phyloP scores from a whole-genome alignment of 2,797 vertebrate species.

The Odontamblyopus rebecca region DNA sequence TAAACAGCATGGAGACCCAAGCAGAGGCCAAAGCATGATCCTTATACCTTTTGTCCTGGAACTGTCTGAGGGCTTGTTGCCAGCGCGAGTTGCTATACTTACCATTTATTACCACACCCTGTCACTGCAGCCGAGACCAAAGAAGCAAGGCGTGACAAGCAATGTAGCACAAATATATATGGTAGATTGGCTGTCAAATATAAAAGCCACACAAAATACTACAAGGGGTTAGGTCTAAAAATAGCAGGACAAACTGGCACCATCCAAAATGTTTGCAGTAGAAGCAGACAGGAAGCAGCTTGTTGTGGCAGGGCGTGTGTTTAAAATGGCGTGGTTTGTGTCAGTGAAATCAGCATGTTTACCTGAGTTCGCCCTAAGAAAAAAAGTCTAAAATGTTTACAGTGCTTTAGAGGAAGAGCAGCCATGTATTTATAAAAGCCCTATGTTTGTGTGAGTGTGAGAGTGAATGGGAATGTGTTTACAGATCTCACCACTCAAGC shows the following conservation, averaged over 20 bases:
- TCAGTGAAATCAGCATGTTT: constrained; percentile 23
- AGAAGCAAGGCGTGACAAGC: constrained; percentile 32
- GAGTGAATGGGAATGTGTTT: constrained; percentile 56
- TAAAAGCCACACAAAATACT: constrained; percentile 52
- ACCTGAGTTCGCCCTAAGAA: constrained; percentile 22
- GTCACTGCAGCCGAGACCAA: constrained; percentile 54
- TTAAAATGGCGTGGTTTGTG: constrained; percentile 12
- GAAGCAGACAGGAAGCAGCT: constrained; percentile 29
- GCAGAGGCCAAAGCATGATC: constrained; percentile 32
- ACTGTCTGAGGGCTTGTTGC: constrained; percentile 38
- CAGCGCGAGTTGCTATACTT: constrained; percentile 72
- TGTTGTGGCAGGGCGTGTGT: constrained; percentile 25
- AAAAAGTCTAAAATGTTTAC: constrained; percentile 26
- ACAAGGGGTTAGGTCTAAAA: constrained; percentile 38
- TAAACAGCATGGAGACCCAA: constrained; percentile 45
- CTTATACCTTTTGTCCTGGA: constrained; percentile 51
- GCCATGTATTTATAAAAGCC: background rate
- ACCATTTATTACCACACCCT: constrained; percentile 69
- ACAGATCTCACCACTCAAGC: constrained; percentile 68
- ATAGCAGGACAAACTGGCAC: constrained; percentile 44
- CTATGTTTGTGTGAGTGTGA: constrained; percentile 21
- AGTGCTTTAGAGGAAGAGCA: constrained; percentile 24
- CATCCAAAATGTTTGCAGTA: constrained; percentile 51
- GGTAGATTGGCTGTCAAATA: constrained; percentile 39
- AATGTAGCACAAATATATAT: constrained; percentile 24